Conservation (phyloP, 2,113 vertebrate species). For the Bambusicola thoracicus region DNA sequence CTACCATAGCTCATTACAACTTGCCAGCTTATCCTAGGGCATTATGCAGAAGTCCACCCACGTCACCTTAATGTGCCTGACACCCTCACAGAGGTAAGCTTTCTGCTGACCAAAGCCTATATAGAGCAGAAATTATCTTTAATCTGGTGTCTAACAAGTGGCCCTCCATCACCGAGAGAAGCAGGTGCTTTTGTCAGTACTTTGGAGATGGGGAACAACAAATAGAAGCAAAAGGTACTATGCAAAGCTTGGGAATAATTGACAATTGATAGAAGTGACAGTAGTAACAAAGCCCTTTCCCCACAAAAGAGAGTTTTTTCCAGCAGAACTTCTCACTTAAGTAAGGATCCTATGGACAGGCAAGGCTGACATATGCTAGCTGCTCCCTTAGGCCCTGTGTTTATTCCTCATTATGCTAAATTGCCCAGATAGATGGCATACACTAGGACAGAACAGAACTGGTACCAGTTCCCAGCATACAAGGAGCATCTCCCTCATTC, state of each 20-base stretch:
- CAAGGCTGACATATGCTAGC: neutral
- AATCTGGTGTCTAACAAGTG: neutral
- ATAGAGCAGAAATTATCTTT: neutral
- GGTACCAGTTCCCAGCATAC: neutral
- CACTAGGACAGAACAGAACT: neutral
- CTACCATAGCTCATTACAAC: neutral
- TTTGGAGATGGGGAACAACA: neutral
- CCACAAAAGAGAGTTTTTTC: neutral
- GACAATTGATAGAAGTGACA: neutral
- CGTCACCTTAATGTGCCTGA: neutral
- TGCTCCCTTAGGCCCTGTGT: neutral
- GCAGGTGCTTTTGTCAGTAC: neutral
- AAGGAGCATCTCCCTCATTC: neutral
- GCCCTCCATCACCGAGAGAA: neutral
- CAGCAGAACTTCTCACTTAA: neutral
- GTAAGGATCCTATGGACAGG: neutral
- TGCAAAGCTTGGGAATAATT: neutral
- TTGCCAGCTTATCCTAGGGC: neutral
- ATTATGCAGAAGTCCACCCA: neutral
- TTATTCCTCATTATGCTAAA: neutral
- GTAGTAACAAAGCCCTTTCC: neutral
- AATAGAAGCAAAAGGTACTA: neutral
- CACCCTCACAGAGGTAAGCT: neutral
- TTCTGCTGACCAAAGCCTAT: neutral
- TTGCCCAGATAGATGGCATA: neutral